A percentile compares a stretch with the other conserved stretches of the same genome.
These are phyloP conservation scores for Pomatostomus ruficeps DNA, from an alignment of 2,113 vertebrate species.

Conservation along the genomic window DNA sequence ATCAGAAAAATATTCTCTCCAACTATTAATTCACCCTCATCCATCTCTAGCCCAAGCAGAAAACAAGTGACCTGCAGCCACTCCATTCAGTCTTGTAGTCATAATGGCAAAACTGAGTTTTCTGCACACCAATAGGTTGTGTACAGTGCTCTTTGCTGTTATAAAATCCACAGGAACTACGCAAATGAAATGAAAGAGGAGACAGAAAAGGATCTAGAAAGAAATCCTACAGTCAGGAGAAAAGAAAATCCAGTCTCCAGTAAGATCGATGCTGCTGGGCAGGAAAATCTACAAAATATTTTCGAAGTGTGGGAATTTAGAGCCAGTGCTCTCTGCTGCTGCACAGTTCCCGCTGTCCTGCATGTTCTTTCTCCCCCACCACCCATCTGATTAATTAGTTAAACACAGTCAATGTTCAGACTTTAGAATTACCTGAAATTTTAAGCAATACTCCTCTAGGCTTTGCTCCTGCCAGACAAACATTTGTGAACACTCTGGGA, in stretches of 20 bases:
- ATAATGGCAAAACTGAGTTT: background rate
- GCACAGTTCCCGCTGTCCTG: background rate
- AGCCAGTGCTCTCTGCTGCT: background rate
- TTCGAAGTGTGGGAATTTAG: background rate
- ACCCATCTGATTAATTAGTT: background rate
- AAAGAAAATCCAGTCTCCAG: background rate
- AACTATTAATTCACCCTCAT: background rate
- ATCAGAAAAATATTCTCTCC: background rate
- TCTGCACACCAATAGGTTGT: background rate
- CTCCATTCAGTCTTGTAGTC: background rate
- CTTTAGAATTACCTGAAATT: background rate
- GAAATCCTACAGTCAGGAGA: background rate
- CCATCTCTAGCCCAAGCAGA: background rate
- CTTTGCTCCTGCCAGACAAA: background rate
- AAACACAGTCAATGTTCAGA: background rate
- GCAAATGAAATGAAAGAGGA: background rate
- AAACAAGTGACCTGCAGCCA: background rate
- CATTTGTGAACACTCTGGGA: background rate
- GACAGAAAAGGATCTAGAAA: background rate
- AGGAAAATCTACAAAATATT: background rate
- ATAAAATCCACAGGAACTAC: background rate
- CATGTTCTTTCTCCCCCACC: background rate
- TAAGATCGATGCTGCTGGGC: background rate
- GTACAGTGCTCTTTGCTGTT: background rate
- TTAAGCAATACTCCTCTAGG: background rate